These are phyloP conservation scores for Bombus difficillimus DNA, from an alignment of 1,140 invertebrate genomes.

Conservation along the genomic window DNA sequence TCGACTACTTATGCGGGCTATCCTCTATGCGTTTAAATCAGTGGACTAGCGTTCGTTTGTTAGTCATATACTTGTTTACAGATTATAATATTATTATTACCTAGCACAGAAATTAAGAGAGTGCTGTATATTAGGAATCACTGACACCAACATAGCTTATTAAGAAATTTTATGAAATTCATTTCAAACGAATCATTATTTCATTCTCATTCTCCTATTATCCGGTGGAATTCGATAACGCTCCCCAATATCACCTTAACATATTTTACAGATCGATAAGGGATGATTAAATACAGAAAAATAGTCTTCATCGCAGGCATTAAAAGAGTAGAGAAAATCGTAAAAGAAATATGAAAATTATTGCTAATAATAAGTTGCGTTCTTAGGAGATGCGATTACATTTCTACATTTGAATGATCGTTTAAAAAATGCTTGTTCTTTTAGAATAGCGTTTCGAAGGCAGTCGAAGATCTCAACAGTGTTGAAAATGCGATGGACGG, in stretches of 20 bases:
- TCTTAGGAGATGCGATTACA: no score
- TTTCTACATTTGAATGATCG: neutral
- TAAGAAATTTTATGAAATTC: slow-evolving; percentile 17
- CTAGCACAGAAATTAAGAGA: neutral
- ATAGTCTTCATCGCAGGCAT: neutral
- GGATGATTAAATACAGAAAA: neutral
- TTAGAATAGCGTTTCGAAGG: slow-evolving; percentile 29
- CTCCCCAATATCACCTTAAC: no score
- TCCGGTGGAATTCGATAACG: neutral
- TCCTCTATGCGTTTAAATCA: slow-evolving; percentile 3
- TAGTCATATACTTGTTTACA: neutral
- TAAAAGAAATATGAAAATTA: neutral
- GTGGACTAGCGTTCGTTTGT: slow-evolving; percentile 5
- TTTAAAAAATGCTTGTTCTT: slow-evolving; percentile 15
- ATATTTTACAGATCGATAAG: neutral
- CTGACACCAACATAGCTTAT: neutral
- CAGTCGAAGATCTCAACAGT: slow-evolving; percentile 29
- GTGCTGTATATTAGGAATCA: slow-evolving; percentile 31
- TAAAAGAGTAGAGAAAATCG: neutral
- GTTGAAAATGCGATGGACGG: slow-evolving; percentile 49
- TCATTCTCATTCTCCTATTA: neutral
- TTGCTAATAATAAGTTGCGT: neutral
- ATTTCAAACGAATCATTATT: neutral
- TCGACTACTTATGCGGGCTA: neutral
- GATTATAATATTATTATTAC: neutral